phyloP scores from a whole-genome alignment of 2,888 invertebrate genomes.

The Eudasyphora cyanicolor region DNA sequence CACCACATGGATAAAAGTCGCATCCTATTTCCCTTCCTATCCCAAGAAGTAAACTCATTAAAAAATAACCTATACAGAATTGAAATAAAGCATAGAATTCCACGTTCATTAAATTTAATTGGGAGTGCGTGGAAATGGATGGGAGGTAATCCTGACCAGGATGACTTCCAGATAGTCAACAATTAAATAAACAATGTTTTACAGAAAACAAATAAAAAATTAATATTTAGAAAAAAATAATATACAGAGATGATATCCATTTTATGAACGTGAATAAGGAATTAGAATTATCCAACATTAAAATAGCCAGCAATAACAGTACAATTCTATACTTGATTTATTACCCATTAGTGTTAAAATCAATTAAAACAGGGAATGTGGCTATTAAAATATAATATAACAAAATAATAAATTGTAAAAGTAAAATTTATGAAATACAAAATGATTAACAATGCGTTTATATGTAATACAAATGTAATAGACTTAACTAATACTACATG shows the following conservation, averaged over 20 bases:
- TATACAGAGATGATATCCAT: no score
- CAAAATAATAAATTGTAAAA: slow-evolving; percentile 52
- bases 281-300: no score
- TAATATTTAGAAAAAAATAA: no score
- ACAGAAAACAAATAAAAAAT: no score
- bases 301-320: no score
- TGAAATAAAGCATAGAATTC: no score
- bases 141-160: slow-evolving; percentile 48
- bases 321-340: no score
- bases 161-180: slow-evolving; percentile 50
- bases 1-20: background rate
- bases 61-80: no score
- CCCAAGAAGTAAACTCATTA: no score
- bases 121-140: slow-evolving; percentile 57
- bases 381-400: slow-evolving; percentile 49
- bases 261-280: no score
- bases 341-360: slow-evolving; percentile 46
- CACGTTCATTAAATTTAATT: slow-evolving; percentile 45
- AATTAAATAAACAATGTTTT: no score
- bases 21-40: slow-evolving; percentile 11
- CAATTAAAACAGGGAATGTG: slow-evolving; percentile 50
- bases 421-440: slow-evolving; percentile 60
- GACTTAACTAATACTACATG: slow-evolving; percentile 21
- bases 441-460: background rate
- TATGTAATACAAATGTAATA: slow-evolving; percentile 48